A percentile compares a stretch with the other conserved stretches of the same genome.
These are phyloP conservation scores for Epirrita christyi DNA, from an alignment of 2,888 invertebrate species.

Conservation along the genomic window DNA sequence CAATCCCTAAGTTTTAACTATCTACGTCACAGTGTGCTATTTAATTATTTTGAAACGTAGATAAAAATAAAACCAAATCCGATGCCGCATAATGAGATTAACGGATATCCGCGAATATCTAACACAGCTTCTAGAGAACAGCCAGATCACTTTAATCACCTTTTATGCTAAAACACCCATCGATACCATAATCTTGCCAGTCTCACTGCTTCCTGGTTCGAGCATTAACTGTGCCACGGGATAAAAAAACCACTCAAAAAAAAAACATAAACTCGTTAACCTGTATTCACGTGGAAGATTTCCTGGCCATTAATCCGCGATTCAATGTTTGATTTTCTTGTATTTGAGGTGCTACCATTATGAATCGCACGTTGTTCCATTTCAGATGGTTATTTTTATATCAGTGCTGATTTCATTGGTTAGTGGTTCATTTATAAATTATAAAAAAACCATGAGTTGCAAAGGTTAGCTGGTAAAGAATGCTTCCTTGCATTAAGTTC, in stretches of 20 bases:
- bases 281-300: conserved; percentile 65
- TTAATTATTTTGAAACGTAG: conserved; percentile 60
- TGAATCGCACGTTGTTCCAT: conserved; percentile 45
- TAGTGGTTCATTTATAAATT: conserved; percentile 17
- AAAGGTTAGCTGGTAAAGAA: no score
- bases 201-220: not conserved
- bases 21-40: conserved; percentile 41
- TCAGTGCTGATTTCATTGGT: conserved; percentile 20
- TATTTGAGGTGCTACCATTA: conserved; percentile 49
- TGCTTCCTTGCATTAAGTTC: no score
- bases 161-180: no score
- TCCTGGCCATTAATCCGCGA: conserved; percentile 58
- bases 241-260: no score
- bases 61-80: conserved; percentile 52
- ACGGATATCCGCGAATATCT: conserved; percentile 7
- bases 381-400: conserved; percentile 35
- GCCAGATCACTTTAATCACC: conserved; percentile 1
- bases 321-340: conserved; percentile 65
- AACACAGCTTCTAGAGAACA: conserved; percentile 3
- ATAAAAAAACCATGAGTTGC: no score
- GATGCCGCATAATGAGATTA: conserved; percentile 47
- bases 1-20: not conserved
- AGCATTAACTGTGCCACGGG: not conserved
- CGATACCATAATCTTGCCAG: not conserved
- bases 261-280: no score